These are phyloP conservation scores for Chorisops tibialis DNA, from an alignment of 2,888 invertebrate genomes.

Conservation along the genomic window DNA sequence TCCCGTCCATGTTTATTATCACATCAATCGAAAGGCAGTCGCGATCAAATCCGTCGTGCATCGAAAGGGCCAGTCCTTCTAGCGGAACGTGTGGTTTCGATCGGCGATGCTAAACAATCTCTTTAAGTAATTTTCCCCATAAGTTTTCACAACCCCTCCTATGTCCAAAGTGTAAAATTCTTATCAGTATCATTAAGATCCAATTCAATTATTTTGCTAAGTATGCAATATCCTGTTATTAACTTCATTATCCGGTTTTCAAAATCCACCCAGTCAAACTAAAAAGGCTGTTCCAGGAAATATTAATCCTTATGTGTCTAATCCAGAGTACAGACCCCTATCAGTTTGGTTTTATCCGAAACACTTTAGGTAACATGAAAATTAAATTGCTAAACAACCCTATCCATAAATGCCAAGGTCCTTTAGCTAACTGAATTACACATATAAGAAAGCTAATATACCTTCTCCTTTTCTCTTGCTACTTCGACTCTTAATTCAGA, in stretches of 20 bases:
- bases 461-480: too few relatives aligned
- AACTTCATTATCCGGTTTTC: constrained; percentile 13
- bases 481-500: too few relatives aligned
- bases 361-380: constrained; percentile 22
- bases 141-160: too few relatives aligned
- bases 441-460: neutral
- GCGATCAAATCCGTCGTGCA: too few relatives aligned
- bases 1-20: too few relatives aligned
- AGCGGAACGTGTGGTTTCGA: too few relatives aligned
- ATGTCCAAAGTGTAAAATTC: too few relatives aligned
- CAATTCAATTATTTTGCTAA: constrained; percentile 14
- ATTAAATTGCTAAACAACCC: constrained; percentile 20
- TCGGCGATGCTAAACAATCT: too few relatives aligned
- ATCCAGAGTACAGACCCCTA: constrained; percentile 15
- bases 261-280: neutral
- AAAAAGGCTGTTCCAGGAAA: constrained; percentile 19
- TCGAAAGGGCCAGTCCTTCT: too few relatives aligned
- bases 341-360: constrained; percentile 16
- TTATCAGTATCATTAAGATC: neutral
- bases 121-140: too few relatives aligned
- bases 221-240: constrained; percentile 11
- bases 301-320: constrained; percentile 21
- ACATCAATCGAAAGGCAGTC: too few relatives aligned
- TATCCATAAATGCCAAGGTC: neutral
- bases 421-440: constrained; percentile 3